Evolutionary conservation across 2,888 invertebrate species (phyloP), one percentile per base, ranked within the genome.

Genomic region (Polydrusus pterygomalis): DNA sequence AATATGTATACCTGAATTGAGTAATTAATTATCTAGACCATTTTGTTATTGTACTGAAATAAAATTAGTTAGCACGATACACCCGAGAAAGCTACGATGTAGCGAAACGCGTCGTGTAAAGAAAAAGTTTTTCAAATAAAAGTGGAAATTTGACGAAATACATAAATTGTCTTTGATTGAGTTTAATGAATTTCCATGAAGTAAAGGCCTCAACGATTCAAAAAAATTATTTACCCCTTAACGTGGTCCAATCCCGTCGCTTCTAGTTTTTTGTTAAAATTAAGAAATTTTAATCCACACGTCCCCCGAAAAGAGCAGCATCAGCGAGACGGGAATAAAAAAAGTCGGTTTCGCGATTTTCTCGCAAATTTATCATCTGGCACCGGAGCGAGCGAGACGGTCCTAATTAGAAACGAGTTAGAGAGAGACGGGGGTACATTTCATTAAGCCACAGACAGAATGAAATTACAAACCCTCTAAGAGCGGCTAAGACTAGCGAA

Each of bases 381-480:
- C 82, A 82, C 82, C 81, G 76, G 80, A 82, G 82, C 80, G 82
- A 80, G 75, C 68, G 34, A 62, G 74, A 51, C 25, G 63, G 40
- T 58, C 34, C 68, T 74, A 74, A 77, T 77, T 77, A 77, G 81
- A 82, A 81, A 83, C 82, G 82, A 78, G 81, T 74, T 75, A 79
- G 85, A 87, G 82, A 77, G 86, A 85, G 86, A 86, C 79, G 81
- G 85, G 82, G 83, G 84, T 84, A 87, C 87, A 87, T 88, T 87
- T 87, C 87, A 88, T 88, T 88, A 88, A 87, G 87, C 85, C 84
- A 83, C 85, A 87, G 87, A 87, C 87, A 87, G 87, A 88, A 87
- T 87, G 88, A 88, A 88, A 88, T 88, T 88, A 88, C 88, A 87
- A 86, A 87, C 87, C 86, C 86, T 84, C 85, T 85, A 84, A 86